A percentile compares a stretch with the other conserved stretches of the same genome.
Evolutionary conservation across 2,797 vertebrate species (phyloP).

Genomic region (Dromococcyx pavoninus): DNA sequence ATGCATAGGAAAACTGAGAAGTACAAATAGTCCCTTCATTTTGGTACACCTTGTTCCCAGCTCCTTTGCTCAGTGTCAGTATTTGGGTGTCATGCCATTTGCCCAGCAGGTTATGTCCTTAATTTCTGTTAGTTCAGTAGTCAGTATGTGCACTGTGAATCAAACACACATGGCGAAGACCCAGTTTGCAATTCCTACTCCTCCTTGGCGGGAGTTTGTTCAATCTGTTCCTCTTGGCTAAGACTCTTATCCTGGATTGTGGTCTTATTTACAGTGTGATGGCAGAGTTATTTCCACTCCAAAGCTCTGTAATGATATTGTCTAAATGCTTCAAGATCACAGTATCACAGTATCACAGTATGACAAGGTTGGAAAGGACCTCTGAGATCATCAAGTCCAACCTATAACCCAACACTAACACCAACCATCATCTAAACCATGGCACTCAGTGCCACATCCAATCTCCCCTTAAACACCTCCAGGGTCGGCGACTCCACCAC

Average conservation of each 20-base stretch:
- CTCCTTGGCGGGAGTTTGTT: constrained; percentile 33
- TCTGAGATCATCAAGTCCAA: no score
- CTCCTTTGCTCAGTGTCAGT: neutral
- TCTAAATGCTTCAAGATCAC: neutral
- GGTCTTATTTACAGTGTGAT: constrained; percentile 12
- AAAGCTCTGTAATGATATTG: neutral
- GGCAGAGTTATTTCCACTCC: constrained; percentile 25
- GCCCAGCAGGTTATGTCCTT: constrained; percentile 6
- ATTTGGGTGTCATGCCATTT: neutral
- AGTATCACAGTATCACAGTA: no score
- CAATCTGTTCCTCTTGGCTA: constrained; percentile 60
- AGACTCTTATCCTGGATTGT: constrained; percentile 21
- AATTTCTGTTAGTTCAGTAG: neutral
- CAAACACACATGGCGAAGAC: neutral
- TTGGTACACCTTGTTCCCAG: neutral
- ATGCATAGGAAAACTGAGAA: neutral
- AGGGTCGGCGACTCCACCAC: no score
- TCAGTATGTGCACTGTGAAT: neutral
- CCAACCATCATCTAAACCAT: no score
- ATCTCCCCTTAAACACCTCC: no score
- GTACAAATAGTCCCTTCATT: neutral
- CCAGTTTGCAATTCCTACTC: constrained; percentile 16
- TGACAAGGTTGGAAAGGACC: no score
- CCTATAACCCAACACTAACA: no score
- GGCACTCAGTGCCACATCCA: no score